Conservation (phyloP, 2,888 invertebrate species). For the Amphipyra tragopoginis region DNA sequence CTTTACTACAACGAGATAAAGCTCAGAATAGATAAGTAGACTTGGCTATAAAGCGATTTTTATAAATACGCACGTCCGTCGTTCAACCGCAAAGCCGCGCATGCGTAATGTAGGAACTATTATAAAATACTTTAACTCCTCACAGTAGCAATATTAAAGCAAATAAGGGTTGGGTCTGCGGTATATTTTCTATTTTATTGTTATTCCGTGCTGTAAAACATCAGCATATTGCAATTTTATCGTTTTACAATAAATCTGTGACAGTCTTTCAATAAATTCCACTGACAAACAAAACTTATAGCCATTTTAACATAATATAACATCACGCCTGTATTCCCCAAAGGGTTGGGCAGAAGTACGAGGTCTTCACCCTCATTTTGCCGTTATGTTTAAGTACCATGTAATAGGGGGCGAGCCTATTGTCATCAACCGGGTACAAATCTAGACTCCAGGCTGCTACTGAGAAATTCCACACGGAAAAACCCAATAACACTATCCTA, state of each 20-base stretch:
- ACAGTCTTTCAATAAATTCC: constrained; percentile 3
- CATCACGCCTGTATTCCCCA: too few species aligned
- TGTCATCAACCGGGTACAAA: too few species aligned
- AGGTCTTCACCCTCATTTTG: too few species aligned
- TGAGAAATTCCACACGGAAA: too few species aligned
- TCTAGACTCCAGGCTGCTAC: too few species aligned
- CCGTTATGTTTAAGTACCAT: too few species aligned
- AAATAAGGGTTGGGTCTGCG: background rate
- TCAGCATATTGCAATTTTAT: constrained; percentile 7
- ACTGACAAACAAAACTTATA: background rate
- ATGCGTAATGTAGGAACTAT: constrained; percentile 29
- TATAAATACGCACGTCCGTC: constrained; percentile 36
- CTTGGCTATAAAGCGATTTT: constrained; percentile 21
- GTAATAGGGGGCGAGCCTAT: too few species aligned
- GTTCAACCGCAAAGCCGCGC: constrained; percentile 39
- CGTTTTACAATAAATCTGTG: background rate
- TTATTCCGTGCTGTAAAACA: background rate
- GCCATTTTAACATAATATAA: too few species aligned
- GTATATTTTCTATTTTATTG: constrained; percentile 9
- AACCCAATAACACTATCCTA: too few species aligned
- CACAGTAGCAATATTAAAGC: background rate
- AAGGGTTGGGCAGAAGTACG: too few species aligned
- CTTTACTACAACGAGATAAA: rapidly evolving
- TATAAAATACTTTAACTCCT: constrained; percentile 26
- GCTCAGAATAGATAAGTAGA: background rate